phyloP scores from a whole-genome alignment of 2,113 vertebrate genomes.

The Fulica atra region DNA sequence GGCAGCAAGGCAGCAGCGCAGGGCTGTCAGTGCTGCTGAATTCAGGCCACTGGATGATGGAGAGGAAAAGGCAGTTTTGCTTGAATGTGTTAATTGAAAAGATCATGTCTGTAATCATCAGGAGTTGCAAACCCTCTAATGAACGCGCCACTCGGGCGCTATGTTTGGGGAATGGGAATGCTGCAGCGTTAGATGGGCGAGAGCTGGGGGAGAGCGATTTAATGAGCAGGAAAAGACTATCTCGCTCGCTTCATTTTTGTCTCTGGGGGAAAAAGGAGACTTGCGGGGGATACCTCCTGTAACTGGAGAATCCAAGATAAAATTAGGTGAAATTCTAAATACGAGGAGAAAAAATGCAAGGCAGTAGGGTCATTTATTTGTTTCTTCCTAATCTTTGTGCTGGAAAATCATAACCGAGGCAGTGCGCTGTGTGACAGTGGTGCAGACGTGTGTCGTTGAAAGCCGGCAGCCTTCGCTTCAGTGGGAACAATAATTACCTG shows the following conservation, averaged over 20 bases:
- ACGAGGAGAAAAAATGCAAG: background rate
- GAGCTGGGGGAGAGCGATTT: constrained; percentile 1
- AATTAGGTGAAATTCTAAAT: background rate
- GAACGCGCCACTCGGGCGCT: background rate
- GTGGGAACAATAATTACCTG: background rate
- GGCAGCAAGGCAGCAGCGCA: background rate
- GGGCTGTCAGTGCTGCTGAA: constrained; percentile 57
- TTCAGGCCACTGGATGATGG: constrained; percentile 42
- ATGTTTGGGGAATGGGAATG: background rate
- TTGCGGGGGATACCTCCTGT: background rate
- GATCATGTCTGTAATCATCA: constrained; percentile 30
- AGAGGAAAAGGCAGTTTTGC: constrained; percentile 3
- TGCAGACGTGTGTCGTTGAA: background rate
- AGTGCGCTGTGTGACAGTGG: background rate
- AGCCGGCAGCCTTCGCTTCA: constrained; percentile 5
- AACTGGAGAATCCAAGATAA: background rate
- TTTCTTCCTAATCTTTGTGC: background rate
- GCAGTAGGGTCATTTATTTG: background rate
- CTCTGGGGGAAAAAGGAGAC: background rate
- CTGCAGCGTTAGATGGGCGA: constrained; percentile 24
- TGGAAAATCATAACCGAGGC: background rate
- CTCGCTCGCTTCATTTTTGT: constrained; percentile 5
- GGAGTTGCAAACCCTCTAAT: background rate
- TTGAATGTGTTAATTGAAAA: constrained; percentile 52
- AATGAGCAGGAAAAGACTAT: background rate